Conservation (phyloP, 2,797 vertebrate genomes). For the Dermochelys coriacea region DNA sequence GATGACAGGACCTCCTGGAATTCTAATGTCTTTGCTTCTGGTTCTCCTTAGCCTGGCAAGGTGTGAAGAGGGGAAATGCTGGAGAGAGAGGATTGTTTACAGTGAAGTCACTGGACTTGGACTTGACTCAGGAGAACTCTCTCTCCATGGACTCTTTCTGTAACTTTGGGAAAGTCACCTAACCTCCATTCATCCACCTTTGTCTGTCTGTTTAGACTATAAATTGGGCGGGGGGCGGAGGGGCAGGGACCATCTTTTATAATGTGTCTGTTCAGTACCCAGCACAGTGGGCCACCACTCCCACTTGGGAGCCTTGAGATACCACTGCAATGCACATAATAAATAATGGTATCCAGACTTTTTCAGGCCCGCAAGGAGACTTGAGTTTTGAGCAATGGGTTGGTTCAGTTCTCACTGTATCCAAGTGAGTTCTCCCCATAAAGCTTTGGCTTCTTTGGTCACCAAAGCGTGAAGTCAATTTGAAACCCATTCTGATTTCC, state of each 20-base stretch:
- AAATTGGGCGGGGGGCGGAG: too few species aligned
- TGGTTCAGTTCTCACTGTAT: not conserved
- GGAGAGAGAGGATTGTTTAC: not conserved
- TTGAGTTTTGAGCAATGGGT: not conserved
- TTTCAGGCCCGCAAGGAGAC: not conserved
- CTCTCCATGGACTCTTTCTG: too few species aligned
- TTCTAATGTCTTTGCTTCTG: not conserved
- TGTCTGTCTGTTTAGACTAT: too few species aligned
- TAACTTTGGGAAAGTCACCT: not conserved
- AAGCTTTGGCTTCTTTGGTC: not conserved
- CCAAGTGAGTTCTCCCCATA: not conserved
- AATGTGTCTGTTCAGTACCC: too few species aligned
- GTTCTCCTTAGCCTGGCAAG: not conserved
- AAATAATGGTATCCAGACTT: not conserved
- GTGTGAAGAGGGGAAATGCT: not conserved
- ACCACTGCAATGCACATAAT: not conserved
- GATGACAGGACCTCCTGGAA: not conserved
- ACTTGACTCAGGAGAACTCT: not conserved
- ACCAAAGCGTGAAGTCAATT: slow-evolving; percentile 46
- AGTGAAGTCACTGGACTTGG: too few species aligned
- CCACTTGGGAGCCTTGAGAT: not conserved
- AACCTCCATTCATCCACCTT: not conserved
- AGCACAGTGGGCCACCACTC: not conserved
- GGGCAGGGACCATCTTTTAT: too few species aligned
- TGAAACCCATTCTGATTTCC: slow-evolving; percentile 57